Evolutionary conservation across 92 coral and sea anemone genomes (phyloP).

Genomic region (Phenganax subtilis): DNA sequence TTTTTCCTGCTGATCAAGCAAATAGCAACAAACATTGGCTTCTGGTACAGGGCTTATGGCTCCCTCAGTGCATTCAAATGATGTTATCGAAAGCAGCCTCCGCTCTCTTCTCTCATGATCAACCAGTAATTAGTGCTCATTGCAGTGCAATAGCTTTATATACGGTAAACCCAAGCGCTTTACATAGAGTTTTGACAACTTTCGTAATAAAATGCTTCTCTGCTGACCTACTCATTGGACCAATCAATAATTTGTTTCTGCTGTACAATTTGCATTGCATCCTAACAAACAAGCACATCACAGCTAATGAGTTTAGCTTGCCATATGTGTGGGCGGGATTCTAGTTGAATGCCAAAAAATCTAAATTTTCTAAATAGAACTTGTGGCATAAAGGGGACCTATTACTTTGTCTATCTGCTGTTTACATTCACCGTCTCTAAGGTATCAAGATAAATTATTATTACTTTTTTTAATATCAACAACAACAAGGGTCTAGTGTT

Average conservation of each 20-base stretch:
- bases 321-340: conserved; percentile 16
- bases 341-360: not conserved
- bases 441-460: conserved; percentile 7
- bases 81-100: not conserved
- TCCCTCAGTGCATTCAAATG: not conserved
- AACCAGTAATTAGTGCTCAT: not conserved
- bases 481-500: conserved; percentile 12
- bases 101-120: not conserved
- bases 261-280: not conserved
- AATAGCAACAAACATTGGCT: too few relatives aligned
- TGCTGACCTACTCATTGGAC: not conserved
- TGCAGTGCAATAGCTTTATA: not conserved
- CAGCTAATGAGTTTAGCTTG: conserved; percentile 3
- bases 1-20: too few relatives aligned
- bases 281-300: conserved; percentile 16
- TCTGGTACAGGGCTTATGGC: too few relatives aligned
- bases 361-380: not conserved
- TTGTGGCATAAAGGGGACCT: conserved; percentile 1
- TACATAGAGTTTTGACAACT: not conserved
- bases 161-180: not conserved
- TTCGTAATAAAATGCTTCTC: not conserved
- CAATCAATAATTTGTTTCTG: not conserved
- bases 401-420: not conserved
- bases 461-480: not conserved
- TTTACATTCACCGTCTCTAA: not conserved